phyloP scores from a whole-genome alignment of 2,888 invertebrate genomes.

The Volucella inanis region DNA sequence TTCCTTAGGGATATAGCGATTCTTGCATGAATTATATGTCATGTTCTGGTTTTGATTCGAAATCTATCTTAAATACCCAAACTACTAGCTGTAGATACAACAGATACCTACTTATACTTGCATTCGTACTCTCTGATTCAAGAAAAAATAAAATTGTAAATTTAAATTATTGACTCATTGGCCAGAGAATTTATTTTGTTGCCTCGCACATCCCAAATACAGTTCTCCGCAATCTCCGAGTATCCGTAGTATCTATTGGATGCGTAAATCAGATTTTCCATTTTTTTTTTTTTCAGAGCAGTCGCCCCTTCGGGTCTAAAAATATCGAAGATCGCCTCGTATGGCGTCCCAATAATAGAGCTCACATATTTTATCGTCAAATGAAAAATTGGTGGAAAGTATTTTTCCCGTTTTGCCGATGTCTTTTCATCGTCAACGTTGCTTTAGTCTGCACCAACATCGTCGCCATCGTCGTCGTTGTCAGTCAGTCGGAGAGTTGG shows the following conservation, averaged over 20 bases:
- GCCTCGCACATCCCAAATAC: conserved; percentile 38
- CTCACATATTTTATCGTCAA: conserved; percentile 74
- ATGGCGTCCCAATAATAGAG: conserved; percentile 74
- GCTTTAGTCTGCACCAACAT: conserved; percentile 7
- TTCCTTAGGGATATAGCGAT: conserved; percentile 14
- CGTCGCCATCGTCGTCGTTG: conserved; percentile 11
- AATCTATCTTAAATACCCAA: conserved; percentile 53
- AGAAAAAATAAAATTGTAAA: conserved; percentile 50
- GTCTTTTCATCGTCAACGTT: conserved; percentile 53
- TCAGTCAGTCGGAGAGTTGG: conserved; percentile 28
- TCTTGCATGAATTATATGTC: conserved; percentile 53
- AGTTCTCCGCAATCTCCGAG: conserved; percentile 38
- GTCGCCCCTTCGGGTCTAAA: conserved; percentile 65
- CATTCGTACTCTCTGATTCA: too few species aligned
- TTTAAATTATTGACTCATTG: conserved; percentile 75
- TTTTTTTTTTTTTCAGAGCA: conserved; percentile 48
- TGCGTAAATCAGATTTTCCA: conserved; percentile 62
- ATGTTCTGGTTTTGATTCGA: conserved; percentile 63
- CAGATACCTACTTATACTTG: conserved; percentile 29
- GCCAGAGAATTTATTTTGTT: conserved; percentile 68
- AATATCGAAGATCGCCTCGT: conserved; percentile 67
- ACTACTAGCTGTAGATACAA: conserved; percentile 50
- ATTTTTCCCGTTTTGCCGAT: conserved; percentile 70
- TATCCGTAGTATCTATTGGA: conserved; percentile 54
- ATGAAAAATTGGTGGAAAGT: conserved; percentile 73